Conservation (phyloP, 1,140 invertebrate species). For the Radopholus similis region DNA sequence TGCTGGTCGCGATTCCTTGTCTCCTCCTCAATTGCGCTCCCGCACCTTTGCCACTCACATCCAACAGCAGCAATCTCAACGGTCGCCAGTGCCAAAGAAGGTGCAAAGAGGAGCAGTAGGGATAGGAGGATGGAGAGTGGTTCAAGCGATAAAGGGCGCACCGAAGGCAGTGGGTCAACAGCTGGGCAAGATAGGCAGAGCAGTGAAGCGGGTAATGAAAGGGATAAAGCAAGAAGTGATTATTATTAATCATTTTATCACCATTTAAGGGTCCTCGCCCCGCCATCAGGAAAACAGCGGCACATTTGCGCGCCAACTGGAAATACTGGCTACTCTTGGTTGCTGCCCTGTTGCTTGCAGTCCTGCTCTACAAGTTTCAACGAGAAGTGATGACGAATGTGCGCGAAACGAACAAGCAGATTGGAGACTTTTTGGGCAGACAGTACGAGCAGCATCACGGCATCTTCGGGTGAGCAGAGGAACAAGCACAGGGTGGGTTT, state of each 20-base stretch:
- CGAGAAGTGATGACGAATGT: neutral
- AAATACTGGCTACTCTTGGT: neutral
- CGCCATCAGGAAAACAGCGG: neutral
- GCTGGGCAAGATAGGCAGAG: slow-evolving; percentile 1
- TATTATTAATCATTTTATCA: neutral
- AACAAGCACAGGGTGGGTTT: neutral
- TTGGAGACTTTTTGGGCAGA: slow-evolving; percentile 1
- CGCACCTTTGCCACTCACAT: neutral
- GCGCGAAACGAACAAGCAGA: slow-evolving; percentile 3
- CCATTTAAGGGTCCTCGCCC: neutral
- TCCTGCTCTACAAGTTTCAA: slow-evolving; percentile 1
- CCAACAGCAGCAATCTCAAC: neutral
- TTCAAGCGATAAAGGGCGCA: neutral
- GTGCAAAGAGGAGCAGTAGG: neutral
- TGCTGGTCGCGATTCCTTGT: neutral
- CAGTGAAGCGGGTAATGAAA: neutral
- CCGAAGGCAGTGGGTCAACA: neutral
- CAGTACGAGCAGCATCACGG: slow-evolving; percentile 8
- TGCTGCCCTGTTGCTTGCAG: neutral
- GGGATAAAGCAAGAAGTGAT: neutral
- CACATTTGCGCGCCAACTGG: slow-evolving; percentile 9
- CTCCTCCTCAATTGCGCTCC: slow-evolving; percentile 2
- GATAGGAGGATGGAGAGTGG: neutral
- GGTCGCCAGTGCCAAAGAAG: neutral
- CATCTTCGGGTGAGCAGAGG: slow-evolving; percentile 8